These are phyloP conservation scores for Ceramica pisi DNA, from an alignment of 2,888 invertebrate genomes.

Conservation along the genomic window DNA sequence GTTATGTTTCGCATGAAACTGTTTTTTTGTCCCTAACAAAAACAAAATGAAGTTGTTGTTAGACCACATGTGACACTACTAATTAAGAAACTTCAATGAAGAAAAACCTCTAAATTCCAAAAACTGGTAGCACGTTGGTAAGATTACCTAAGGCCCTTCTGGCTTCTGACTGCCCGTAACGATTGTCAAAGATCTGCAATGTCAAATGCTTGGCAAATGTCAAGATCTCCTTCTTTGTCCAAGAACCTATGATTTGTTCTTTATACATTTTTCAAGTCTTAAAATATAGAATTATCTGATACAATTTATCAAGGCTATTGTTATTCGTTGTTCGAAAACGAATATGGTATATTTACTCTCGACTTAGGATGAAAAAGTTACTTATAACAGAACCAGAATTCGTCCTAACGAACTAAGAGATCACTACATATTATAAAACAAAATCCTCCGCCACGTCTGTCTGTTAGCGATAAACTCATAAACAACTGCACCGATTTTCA, in stretches of 20 bases:
- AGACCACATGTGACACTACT: background rate
- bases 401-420: too few relatives aligned
- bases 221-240: background rate
- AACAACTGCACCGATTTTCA: too few relatives aligned
- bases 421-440: too few relatives aligned
- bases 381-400: background rate
- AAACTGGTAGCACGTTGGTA: background rate
- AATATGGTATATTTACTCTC: background rate
- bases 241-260: background rate
- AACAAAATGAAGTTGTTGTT: background rate
- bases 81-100: background rate
- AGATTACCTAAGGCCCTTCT: background rate
- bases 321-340: background rate
- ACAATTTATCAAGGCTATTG: background rate
- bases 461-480: too few relatives aligned
- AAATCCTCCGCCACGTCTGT: too few relatives aligned
- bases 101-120: background rate
- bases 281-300: background rate
- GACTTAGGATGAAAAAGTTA: background rate
- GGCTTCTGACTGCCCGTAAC: background rate
- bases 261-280: background rate
- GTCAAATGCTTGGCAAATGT: background rate
- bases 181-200: background rate
- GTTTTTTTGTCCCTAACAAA: too few relatives aligned
- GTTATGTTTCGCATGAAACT: too few relatives aligned